Conservation (phyloP, 1,140 invertebrate species). For the Oscheius sp. region DNA sequence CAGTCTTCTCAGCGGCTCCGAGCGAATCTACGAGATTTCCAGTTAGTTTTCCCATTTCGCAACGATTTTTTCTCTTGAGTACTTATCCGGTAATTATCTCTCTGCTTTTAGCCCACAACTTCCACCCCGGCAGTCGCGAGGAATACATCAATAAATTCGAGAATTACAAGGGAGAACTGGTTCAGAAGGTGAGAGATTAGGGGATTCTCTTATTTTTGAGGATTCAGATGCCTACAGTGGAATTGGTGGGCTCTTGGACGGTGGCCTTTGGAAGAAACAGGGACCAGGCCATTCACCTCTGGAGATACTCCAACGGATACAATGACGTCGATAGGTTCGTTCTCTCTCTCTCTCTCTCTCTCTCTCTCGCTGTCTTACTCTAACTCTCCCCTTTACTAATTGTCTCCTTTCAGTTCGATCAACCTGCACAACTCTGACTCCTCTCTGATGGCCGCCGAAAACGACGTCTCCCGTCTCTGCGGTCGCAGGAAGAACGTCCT, state of each 20-base stretch:
- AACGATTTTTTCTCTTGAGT: neutral
- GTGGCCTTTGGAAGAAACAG: slow-evolving; percentile 56
- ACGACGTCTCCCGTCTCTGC: slow-evolving; percentile 50
- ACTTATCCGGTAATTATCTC: neutral
- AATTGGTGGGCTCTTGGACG: slow-evolving; percentile 55
- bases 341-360: too few species aligned
- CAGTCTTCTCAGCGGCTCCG: slow-evolving; percentile 50
- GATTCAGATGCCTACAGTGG: slow-evolving; percentile 35
- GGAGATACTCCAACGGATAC: slow-evolving; percentile 56
- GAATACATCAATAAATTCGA: slow-evolving; percentile 48
- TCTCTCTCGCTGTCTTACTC: too few species aligned
- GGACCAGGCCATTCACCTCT: slow-evolving; percentile 58
- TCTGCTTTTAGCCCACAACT: slow-evolving; percentile 50
- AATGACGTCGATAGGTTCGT: slow-evolving; percentile 41
- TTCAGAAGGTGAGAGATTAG: neutral
- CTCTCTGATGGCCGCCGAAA: slow-evolving; percentile 42
- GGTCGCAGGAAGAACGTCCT: slow-evolving; percentile 37
- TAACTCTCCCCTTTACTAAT: too few species aligned
- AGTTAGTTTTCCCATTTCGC: slow-evolving; percentile 41
- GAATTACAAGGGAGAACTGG: slow-evolving; percentile 37
- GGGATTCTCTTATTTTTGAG: neutral
- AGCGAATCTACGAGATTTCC: slow-evolving; percentile 56
- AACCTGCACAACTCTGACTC: slow-evolving; percentile 24
- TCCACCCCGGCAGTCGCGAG: slow-evolving; percentile 39
- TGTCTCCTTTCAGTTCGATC: slow-evolving; percentile 30